A percentile compares a stretch with the other conserved stretches of the same genome.
These are phyloP conservation scores for Andrena haemorrhoa DNA, from an alignment of 2,888 invertebrate species.

Conservation along the genomic window DNA sequence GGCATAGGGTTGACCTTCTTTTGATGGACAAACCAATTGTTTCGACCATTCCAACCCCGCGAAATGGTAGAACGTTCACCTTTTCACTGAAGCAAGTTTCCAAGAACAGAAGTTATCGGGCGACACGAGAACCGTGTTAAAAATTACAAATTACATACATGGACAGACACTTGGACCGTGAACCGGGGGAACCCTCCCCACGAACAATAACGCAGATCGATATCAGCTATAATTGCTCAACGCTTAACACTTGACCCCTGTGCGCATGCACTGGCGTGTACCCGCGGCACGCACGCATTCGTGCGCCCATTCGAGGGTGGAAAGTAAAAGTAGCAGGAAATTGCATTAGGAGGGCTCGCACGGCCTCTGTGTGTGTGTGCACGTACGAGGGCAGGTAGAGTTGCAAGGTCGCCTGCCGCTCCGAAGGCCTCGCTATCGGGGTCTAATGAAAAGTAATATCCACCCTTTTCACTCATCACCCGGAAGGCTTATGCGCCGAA, in stretches of 20 bases:
- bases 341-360: conserved; percentile 52
- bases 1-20: too few relatives aligned
- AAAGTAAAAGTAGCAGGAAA: conserved; percentile 63
- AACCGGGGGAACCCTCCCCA: conserved; percentile 11
- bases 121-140: background rate
- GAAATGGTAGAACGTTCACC: background rate
- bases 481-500: conserved; percentile 9
- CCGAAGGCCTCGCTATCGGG: conserved; percentile 33
- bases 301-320: conserved; percentile 21
- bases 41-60: background rate
- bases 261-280: conserved; percentile 47
- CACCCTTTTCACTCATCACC: conserved; percentile 33
- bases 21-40: background rate
- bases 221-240: conserved; percentile 61
- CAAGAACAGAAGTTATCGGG: background rate
- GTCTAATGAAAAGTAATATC: conserved; percentile 58
- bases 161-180: conserved; percentile 24
- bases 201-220: conserved; percentile 61
- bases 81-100: background rate
- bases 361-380: background rate
- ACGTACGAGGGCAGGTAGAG: conserved; percentile 32
- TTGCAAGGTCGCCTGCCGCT: conserved; percentile 52
- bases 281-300: conserved; percentile 38
- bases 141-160: conserved; percentile 34
- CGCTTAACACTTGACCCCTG: conserved; percentile 66